Conservation (phyloP, 2,113 vertebrate species). For the Pterophyllum scalare region DNA sequence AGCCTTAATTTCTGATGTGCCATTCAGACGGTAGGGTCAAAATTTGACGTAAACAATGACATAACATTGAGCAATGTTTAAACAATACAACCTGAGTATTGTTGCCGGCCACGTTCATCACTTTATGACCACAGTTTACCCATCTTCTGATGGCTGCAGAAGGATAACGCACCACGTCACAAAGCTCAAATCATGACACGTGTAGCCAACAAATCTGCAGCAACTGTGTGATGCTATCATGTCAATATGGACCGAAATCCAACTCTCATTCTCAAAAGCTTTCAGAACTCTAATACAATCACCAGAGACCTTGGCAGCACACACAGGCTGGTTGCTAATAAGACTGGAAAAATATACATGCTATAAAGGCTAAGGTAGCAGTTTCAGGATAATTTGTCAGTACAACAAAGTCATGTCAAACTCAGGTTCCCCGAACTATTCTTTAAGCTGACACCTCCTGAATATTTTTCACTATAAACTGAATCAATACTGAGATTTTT, state of each 20-base stretch:
- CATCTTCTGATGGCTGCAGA: neutral
- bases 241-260: neutral
- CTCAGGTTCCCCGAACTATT: neutral
- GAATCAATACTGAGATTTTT: neutral
- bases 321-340: neutral
- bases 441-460: neutral
- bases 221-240: neutral
- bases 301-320: neutral
- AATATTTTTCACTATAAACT: neutral
- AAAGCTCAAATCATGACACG: neutral
- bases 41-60: no score
- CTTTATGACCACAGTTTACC: no score
- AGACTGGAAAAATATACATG: neutral
- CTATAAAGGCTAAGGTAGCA: neutral
- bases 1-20: neutral
- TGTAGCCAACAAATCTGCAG: neutral
- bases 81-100: no score
- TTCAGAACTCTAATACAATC: neutral
- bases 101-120: no score
- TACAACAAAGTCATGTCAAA: neutral
- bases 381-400: neutral
- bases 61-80: no score
- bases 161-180: neutral
- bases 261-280: neutral
- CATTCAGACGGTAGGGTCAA: neutral